These are phyloP conservation scores for Agrotis puta DNA, from an alignment of 2,888 invertebrate genomes.

Conservation along the genomic window DNA sequence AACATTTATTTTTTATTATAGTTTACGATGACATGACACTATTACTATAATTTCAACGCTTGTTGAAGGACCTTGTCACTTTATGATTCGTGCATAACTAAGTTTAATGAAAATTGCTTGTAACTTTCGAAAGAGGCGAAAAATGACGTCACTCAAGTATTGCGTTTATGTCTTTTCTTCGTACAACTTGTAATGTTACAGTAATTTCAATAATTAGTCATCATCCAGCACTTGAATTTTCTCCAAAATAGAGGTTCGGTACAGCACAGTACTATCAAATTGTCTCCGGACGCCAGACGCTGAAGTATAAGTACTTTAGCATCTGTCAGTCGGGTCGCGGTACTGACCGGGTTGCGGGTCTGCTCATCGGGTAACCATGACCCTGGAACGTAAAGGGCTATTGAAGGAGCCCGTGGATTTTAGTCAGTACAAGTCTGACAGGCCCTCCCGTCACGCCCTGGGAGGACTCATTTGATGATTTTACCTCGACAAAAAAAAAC, in stretches of 20 bases:
- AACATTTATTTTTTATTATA: conserved; percentile 50
- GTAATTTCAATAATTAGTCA: neutral
- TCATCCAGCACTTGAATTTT: neutral
- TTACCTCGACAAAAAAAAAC: too few relatives aligned
- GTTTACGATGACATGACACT: conserved; percentile 32
- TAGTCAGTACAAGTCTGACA: too few relatives aligned
- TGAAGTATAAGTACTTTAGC: too few relatives aligned
- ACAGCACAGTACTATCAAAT: too few relatives aligned
- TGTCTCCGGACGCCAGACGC: too few relatives aligned
- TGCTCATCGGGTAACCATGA: too few relatives aligned
- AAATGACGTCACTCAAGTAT: neutral
- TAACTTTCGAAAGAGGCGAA: conserved; percentile 4
- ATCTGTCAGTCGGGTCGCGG: too few relatives aligned
- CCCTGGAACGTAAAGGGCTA: too few relatives aligned
- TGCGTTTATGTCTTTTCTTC: conserved; percentile 39
- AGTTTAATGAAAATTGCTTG: conserved; percentile 26
- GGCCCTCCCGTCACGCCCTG: too few relatives aligned
- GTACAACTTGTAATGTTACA: neutral
- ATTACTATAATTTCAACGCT: conserved; percentile 25
- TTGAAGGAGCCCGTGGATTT: too few relatives aligned
- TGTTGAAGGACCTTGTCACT: conserved; percentile 32
- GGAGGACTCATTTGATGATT: too few relatives aligned
- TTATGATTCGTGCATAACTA: conserved; percentile 39
- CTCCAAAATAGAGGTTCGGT: too few relatives aligned
- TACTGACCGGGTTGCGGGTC: neutral